Percentiles rank a stretch among this genome's conserved stretches.
These are phyloP conservation scores for Phrynocephalus versicolor DNA, from an alignment of 2,113 vertebrate genomes.

Conservation along the genomic window DNA sequence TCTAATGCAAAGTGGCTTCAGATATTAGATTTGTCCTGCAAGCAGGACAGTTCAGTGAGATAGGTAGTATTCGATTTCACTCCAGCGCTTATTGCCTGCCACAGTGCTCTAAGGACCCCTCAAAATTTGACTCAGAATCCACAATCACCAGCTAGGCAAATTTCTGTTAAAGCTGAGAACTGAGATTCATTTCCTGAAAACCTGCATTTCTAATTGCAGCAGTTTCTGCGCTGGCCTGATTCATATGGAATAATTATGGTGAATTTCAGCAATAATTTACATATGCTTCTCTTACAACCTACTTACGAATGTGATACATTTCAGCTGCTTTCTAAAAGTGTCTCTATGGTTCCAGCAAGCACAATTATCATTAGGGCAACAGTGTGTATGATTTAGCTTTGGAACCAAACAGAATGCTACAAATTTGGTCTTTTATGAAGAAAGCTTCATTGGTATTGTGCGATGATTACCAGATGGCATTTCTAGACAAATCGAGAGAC, in stretches of 20 bases:
- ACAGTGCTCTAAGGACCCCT: conserved; percentile 4
- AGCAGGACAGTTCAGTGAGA: not conserved
- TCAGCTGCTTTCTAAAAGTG: conserved; percentile 10
- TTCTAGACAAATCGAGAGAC: conserved; percentile 50
- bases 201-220: not conserved
- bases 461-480: conserved; percentile 52
- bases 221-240: conserved; percentile 28
- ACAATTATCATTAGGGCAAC: conserved; percentile 40
- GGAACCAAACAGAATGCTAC: conserved; percentile 55
- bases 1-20: conserved; percentile 7
- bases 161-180: conserved; percentile 37
- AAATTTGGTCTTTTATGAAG: conserved; percentile 53
- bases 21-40: not conserved
- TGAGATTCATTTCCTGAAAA: not conserved
- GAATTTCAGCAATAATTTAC: conserved; percentile 60
- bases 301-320: conserved; percentile 39
- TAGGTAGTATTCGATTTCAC: conserved; percentile 35
- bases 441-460: conserved; percentile 58
- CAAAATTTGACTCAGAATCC: not conserved
- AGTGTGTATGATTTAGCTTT: conserved; percentile 47
- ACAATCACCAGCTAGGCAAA: conserved; percentile 23
- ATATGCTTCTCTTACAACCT: conserved; percentile 48
- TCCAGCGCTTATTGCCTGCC: conserved; percentile 14
- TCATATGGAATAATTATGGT: conserved; percentile 40
- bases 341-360: conserved; percentile 42